Conservation (phyloP, 2,888 invertebrate genomes). For the Hemithea aestivaria region DNA sequence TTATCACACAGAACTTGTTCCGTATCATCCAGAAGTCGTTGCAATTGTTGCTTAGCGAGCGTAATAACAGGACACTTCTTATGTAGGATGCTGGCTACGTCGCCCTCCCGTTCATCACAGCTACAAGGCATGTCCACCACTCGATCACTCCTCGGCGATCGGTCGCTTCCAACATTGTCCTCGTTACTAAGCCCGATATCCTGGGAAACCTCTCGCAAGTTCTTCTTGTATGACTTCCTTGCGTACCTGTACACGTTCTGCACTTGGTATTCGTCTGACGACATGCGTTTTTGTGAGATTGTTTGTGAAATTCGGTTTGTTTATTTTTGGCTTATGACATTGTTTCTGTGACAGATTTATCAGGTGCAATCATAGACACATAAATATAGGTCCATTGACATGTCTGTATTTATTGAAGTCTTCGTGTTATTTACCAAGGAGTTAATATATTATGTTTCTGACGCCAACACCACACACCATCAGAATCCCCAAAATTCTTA, state of each 20-base stretch:
- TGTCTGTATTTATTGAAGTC: too few relatives aligned
- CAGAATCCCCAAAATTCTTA: too few relatives aligned
- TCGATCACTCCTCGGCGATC: constrained; percentile 42
- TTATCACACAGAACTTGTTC: constrained; percentile 55
- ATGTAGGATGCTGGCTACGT: constrained; percentile 60
- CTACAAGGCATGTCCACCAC: constrained; percentile 42
- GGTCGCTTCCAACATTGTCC: constrained; percentile 35
- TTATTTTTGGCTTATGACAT: too few relatives aligned
- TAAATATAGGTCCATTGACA: too few relatives aligned
- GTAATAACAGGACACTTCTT: constrained; percentile 67
- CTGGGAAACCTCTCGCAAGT: constrained; percentile 33
- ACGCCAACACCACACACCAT: too few relatives aligned
- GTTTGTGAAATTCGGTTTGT: too few relatives aligned
- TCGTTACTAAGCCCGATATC: constrained; percentile 44
- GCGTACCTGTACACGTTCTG: constrained; percentile 60
- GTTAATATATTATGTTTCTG: too few relatives aligned
- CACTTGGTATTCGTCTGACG: constrained; percentile 57
- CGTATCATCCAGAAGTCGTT: constrained; percentile 58
- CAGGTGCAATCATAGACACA: too few relatives aligned
- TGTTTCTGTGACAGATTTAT: too few relatives aligned
- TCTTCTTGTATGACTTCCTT: constrained; percentile 59
- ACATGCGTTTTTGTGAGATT: constrained; percentile 31
- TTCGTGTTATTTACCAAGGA: too few relatives aligned
- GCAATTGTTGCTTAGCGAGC: constrained; percentile 61
- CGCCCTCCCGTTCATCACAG: constrained; percentile 55